phyloP scores from a whole-genome alignment of 1,140 invertebrate species.

The Drosophila paulistorum region DNA sequence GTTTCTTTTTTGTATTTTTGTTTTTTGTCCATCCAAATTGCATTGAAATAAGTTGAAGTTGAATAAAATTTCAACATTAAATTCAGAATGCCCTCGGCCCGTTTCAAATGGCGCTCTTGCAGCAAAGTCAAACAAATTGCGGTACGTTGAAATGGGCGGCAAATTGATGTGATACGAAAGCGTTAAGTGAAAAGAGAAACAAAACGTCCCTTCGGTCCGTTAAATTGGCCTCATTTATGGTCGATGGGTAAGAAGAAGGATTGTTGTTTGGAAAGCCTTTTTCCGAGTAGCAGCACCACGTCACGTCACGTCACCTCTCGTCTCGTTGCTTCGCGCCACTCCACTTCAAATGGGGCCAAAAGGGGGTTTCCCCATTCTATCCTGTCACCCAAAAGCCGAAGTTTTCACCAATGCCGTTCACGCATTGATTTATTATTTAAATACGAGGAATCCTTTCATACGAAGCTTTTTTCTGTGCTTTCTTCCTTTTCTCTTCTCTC shows the following conservation, averaged over 20 bases:
- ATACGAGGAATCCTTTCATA: constrained; percentile 62
- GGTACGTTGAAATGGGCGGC: constrained; percentile 38
- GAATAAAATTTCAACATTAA: constrained; percentile 27
- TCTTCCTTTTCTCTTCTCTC: constrained; percentile 24
- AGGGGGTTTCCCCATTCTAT: background rate
- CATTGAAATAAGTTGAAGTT: constrained; percentile 46
- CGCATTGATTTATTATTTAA: constrained; percentile 74
- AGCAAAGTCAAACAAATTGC: constrained; percentile 54
- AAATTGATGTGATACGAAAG: constrained; percentile 8
- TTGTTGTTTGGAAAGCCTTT: no score
- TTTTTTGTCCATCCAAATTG: background rate
- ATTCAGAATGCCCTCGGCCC: constrained; percentile 57
- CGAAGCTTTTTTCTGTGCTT: constrained; percentile 60
- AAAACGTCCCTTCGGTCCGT: background rate
- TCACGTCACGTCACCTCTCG: background rate
- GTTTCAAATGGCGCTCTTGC: constrained; percentile 67
- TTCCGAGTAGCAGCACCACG: background rate
- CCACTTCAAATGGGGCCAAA: background rate
- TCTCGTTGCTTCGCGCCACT: background rate
- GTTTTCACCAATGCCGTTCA: constrained; percentile 10
- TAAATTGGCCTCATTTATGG: constrained; percentile 52
- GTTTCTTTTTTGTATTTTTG: background rate
- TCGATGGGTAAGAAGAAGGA: background rate
- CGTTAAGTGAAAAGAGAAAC: background rate
- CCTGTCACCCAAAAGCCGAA: background rate